Base-by-base conservation (phyloP, 2,888 invertebrate genomes). In the Pristionchus maxplancki region DNA sequence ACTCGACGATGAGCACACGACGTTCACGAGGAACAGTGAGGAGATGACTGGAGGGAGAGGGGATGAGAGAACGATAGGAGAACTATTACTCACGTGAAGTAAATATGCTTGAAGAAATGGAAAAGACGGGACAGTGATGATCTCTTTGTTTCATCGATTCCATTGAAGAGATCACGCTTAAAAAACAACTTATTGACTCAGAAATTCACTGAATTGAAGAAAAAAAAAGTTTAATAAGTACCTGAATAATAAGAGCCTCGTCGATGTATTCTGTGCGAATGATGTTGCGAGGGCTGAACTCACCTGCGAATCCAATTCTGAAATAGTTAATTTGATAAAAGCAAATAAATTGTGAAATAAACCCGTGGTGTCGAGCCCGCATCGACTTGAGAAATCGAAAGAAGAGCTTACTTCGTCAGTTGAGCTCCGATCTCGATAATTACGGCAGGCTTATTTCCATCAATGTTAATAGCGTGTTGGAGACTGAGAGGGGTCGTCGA, bases 11-110 rank as follows among this genome's bases (percentile, higher is more conserved):
- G 9, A 99, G 97, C 58, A 99, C 96, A 95, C 97, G 97, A 37
- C 98, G 96, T 93, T 98, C 98, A 95, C 98, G 98, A 0, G 98
- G 98, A 94, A 97, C 98, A 81, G 98, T 97, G 83, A 98, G 96
- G 50, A 97, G 96, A 95, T 97, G 96, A 93, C 98, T 98, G 93
- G 58, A 95, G 93, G 34, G 20, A 34, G 9, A 28, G 15, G 44
- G 28, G n/a, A 28, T 1, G n/a, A 11, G 15, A 6, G n/a, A 88
- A 31, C 34, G 34, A 74, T n/a, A 44, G 31, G n/a, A 71, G 44
- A 48, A n/a, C n/a, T n/a, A n/a, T 67, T 34, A 62, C 89, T 82
- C 17, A 91, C 90, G 89, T 91, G 64, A 89, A 88, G 58, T 90
- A 90, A 11, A 90, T 88, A n/a, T 89, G 84, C 44, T 89, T 90